These are phyloP conservation scores for Cataglyphis rosenhaueri DNA, from an alignment of 2,888 invertebrate genomes.

Conservation along the genomic window DNA sequence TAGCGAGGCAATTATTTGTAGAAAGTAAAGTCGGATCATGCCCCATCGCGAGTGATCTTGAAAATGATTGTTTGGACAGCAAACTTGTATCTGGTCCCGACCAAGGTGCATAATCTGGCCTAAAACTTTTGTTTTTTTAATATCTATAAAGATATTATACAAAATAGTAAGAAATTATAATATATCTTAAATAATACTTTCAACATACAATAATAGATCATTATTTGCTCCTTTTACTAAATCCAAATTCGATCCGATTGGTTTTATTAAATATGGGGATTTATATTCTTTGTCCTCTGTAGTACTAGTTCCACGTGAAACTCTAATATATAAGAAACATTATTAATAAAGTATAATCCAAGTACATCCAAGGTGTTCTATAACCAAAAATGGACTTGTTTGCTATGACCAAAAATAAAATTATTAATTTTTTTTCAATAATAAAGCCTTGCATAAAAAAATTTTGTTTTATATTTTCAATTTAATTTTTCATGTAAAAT, in stretches of 20 bases:
- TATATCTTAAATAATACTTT: conserved; percentile 15
- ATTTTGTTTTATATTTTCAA: neutral
- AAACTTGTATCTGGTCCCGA: conserved; percentile 91
- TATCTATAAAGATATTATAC: conserved; percentile 36
- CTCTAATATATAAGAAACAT: conserved; percentile 71
- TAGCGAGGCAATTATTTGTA: conserved; percentile 85
- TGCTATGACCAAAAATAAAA: neutral
- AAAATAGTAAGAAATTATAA: neutral
- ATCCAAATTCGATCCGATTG: conserved; percentile 90
- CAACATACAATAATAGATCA: conserved; percentile 91
- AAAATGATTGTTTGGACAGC: conserved; percentile 81
- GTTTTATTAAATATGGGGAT: conserved; percentile 87
- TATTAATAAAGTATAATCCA: conserved; percentile 4
- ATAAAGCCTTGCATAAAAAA: neutral
- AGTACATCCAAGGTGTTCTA: neutral
- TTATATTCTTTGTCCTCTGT: conserved; percentile 87
- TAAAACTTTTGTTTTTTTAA: conserved; percentile 81
- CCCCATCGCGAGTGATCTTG: conserved; percentile 84
- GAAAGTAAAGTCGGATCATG: conserved; percentile 86
- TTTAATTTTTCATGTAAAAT: neutral
- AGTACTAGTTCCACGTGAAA: conserved; percentile 85
- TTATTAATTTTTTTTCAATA: neutral
- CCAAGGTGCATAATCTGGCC: conserved; percentile 94
- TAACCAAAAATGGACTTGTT: neutral
- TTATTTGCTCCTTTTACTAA: conserved; percentile 93